Conservation (phyloP, 2,888 invertebrate species). For the Trissoscelio sp. region DNA sequence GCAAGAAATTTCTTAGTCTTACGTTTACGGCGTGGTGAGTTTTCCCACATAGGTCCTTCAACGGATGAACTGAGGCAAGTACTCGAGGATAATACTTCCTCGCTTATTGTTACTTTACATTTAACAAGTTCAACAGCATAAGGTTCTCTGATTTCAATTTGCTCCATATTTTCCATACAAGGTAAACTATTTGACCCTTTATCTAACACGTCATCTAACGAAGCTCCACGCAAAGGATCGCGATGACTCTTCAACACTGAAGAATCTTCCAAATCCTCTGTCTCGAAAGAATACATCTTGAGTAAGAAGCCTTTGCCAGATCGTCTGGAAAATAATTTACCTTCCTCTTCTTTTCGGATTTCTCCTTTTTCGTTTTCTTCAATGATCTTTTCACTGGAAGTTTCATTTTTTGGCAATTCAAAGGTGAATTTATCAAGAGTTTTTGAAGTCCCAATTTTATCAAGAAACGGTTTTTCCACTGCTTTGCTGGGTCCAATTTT, state of each 20-base stretch:
- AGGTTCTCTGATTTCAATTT: conserved; percentile 62
- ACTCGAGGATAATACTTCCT: conserved; percentile 77
- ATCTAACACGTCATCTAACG: conserved; percentile 78
- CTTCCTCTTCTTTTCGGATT: conserved; percentile 1
- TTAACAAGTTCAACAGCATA: conserved; percentile 77
- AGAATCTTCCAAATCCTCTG: conserved; percentile 78
- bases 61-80: conserved; percentile 73
- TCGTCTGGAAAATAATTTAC: conserved; percentile 64
- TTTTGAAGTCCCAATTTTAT: conserved; percentile 80
- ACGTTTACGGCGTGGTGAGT: conserved; percentile 74
- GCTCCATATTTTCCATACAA: conserved; percentile 50
- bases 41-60: conserved; percentile 76
- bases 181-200: conserved; percentile 73
- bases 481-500: conserved; percentile 81
- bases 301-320: conserved; percentile 80
- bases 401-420: conserved; percentile 71
- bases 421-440: conserved; percentile 81
- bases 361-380: conserved; percentile 32
- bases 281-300: conserved; percentile 82
- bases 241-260: conserved; percentile 70
- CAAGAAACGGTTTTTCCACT: conserved; percentile 79
- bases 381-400: conserved; percentile 29
- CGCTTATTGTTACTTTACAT: conserved; percentile 81
- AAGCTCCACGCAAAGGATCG: conserved; percentile 77
- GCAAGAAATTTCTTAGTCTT: conserved; percentile 63